These are phyloP conservation scores for Lutjanus campechanus DNA, from an alignment of 2,797 vertebrate species.

Conservation along the genomic window DNA sequence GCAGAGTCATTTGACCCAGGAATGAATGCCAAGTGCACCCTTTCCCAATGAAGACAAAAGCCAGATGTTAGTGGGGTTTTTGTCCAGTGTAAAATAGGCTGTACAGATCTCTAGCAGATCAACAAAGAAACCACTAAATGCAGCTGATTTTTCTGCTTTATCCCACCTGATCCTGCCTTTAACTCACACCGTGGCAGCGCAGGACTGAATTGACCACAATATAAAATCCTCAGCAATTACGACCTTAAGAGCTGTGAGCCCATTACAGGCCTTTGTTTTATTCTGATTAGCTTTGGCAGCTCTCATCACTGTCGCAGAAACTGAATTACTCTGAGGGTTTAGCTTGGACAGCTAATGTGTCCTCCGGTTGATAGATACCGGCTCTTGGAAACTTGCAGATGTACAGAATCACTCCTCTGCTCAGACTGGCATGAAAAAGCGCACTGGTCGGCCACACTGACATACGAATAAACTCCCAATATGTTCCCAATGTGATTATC, in stretches of 20 bases:
- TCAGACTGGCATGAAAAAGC: conserved; percentile 11
- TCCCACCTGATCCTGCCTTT: conserved; percentile 13
- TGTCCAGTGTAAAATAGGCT: neutral
- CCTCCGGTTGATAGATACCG: conserved; percentile 40
- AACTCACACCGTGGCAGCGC: conserved; percentile 12
- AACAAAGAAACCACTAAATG: conserved; percentile 16
- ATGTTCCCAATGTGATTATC: conserved; percentile 57
- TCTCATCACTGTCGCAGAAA: conserved; percentile 27
- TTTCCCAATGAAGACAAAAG: too few species aligned
- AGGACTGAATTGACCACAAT: conserved; percentile 17
- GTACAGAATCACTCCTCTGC: neutral
- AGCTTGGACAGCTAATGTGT: conserved; percentile 45
- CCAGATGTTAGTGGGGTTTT: too few species aligned
- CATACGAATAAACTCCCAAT: conserved; percentile 45
- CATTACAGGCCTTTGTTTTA: conserved; percentile 36
- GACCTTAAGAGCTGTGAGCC: conserved; percentile 20
- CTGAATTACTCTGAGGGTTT: conserved; percentile 25
- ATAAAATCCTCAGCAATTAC: conserved; percentile 25
- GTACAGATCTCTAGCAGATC: neutral
- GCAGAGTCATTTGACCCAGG: too few species aligned
- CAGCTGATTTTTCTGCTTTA: neutral
- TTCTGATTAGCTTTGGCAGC: conserved; percentile 51
- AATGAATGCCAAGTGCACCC: too few species aligned
- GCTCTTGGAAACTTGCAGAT: conserved; percentile 27
- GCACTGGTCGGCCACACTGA: conserved; percentile 12